Conservation (phyloP, 2,888 invertebrate species). For the Craniophora ligustri region DNA sequence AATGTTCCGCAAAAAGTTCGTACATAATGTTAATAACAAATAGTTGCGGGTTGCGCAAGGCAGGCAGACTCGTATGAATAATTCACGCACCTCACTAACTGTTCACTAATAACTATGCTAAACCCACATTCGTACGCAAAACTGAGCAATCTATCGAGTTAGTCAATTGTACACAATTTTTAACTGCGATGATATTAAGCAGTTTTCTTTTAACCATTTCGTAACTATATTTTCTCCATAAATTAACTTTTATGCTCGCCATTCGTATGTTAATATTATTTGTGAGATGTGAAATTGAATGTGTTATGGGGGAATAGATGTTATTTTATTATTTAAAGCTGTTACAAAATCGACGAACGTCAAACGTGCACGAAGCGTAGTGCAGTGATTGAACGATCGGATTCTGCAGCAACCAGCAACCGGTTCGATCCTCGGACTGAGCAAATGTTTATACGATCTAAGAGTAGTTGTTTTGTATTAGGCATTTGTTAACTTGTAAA, state of each 20-base stretch:
- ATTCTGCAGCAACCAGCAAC: too few relatives aligned
- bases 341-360: too few relatives aligned
- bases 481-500: too few relatives aligned
- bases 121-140: constrained; percentile 28
- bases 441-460: too few relatives aligned
- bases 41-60: constrained; percentile 43
- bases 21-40: constrained; percentile 37
- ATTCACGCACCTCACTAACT: constrained; percentile 47
- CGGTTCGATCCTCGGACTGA: too few relatives aligned
- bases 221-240: constrained; percentile 44
- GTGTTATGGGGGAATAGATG: not conserved
- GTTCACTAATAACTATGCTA: constrained; percentile 48
- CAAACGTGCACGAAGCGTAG: too few relatives aligned
- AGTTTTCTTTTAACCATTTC: constrained; percentile 43
- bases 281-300: constrained; percentile 26
- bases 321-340: too few relatives aligned
- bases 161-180: constrained; percentile 33
- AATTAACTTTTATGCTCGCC: constrained; percentile 6
- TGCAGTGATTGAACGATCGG: too few relatives aligned
- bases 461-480: too few relatives aligned
- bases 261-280: constrained; percentile 10
- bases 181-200: constrained; percentile 40
- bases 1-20: constrained; percentile 11
- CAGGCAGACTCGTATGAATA: constrained; percentile 39
- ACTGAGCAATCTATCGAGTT: constrained; percentile 46